These are phyloP conservation scores for Lysiphlebus fabarum DNA, from an alignment of 1,140 invertebrate species.

Conservation along the genomic window DNA sequence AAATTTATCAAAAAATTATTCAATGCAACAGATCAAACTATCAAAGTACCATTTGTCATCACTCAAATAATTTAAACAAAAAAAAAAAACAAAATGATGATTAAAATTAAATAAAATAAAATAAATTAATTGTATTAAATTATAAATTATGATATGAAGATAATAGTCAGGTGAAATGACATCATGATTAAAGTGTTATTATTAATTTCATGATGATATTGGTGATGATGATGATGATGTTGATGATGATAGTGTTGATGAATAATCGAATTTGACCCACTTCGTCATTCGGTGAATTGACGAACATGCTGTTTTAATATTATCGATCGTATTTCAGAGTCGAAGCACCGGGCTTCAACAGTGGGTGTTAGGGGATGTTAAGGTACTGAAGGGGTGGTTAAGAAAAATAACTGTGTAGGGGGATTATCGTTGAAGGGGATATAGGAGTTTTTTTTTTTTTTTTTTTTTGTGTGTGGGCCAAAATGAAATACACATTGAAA, in stretches of 20 bases:
- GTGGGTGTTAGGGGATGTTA: not conserved
- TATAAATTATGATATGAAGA: too few relatives aligned
- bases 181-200: not conserved
- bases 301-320: constrained; percentile 31
- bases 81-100: not conserved
- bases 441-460: too few relatives aligned
- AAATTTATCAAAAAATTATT: too few relatives aligned
- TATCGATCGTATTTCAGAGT: constrained; percentile 31
- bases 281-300: constrained; percentile 28
- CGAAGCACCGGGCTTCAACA: not conserved
- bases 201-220: not conserved
- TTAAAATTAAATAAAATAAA: not conserved
- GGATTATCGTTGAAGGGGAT: too few relatives aligned
- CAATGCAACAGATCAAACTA: too few relatives aligned
- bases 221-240: not conserved
- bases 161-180: too few relatives aligned
- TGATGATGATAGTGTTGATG: constrained; percentile 1
- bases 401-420: too few relatives aligned
- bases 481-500: too few relatives aligned
- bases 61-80: too few relatives aligned
- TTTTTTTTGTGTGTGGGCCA: too few relatives aligned
- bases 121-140: not conserved
- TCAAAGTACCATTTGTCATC: too few relatives aligned
- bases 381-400: too few relatives aligned
- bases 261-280: constrained; percentile 27